phyloP scores from a whole-genome alignment of 2,113 vertebrate species.

The Alligator mississippiensis region DNA sequence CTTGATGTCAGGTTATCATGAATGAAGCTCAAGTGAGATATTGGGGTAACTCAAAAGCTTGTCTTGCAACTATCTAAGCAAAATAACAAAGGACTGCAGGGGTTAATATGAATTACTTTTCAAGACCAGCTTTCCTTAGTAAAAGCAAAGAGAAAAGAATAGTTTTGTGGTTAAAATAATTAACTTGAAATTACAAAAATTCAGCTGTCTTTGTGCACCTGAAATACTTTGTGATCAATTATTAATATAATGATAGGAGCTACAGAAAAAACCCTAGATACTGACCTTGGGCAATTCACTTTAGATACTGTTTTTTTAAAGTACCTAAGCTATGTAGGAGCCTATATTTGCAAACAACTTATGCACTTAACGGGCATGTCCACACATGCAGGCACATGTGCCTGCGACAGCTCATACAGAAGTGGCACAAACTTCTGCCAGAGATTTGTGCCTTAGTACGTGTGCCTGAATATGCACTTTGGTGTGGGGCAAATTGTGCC shows the following conservation, averaged over 20 bases:
- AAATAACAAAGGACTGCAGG: not conserved
- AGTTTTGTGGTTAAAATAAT: not conserved
- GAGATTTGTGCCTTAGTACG: too few species aligned
- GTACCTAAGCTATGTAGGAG: not conserved
- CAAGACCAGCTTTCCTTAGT: not conserved
- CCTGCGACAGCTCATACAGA: too few species aligned
- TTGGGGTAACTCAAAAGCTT: not conserved
- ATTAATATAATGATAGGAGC: not conserved
- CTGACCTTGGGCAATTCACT: not conserved
- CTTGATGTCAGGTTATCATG: not conserved
- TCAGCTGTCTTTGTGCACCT: not conserved
- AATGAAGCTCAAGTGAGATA: slow-evolving; percentile 3
- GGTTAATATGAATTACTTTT: not conserved
- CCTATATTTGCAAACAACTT: not conserved
- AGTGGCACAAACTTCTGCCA: too few species aligned
- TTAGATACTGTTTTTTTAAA: not conserved
- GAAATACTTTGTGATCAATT: not conserved
- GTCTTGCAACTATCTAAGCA: slow-evolving; percentile 2
- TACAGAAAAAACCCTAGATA: not conserved
- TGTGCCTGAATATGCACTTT: too few species aligned
- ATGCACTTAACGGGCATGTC: not conserved
- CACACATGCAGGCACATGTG: not conserved
- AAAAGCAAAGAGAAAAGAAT: not conserved
- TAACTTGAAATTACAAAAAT: not conserved
- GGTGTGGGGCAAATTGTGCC: too few species aligned